Base-by-base conservation (phyloP, 2,113 vertebrate genomes). In the Seriola dumerili region DNA sequence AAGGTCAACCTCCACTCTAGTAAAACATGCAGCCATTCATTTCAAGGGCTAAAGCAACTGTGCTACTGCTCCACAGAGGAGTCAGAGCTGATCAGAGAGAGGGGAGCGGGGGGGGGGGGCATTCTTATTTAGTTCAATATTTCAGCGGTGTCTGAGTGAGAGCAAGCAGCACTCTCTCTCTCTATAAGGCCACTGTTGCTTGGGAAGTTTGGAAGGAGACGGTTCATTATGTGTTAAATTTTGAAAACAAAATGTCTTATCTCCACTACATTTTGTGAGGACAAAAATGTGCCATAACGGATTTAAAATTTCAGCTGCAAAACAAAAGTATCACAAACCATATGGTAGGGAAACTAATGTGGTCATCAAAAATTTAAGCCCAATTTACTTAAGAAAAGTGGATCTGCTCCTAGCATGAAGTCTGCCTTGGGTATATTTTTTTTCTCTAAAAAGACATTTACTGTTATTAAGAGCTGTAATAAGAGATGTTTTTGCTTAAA, bases 1-100 rank as follows among this genome's bases (percentile, higher is more conserved):
- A 95, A 94, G 95, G 94, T 95, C 94, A 94, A 88, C 92, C 92
- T 94, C 91, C 88, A 90, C 93, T 91, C 89, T 83, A 92, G 94
- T 94, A 92, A 94, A 94, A 93, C 88, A 90, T 93, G 91, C 88
- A 93, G 90, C 88, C 88, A 89, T 90, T 93, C 83, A 88, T 88
- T 93, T 92, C 79, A 82, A 87, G 79, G 77, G 78, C 88, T 85
- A 80, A 69, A 76, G 90, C 77, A 78, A 89, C 83, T 78, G 78
- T 77, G 76, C 80, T 83, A 78, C 83, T 54, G 87, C 85, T 92
- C 63, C 87, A 83, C 80, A 66, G 61, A 81, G 58, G 77, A 90
- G 81, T 65, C 64, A 11, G 70, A 80, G 85, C 81, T 85, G 77
- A 92, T 91, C 83, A 79, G 78, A 65, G 40, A 3, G 36, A 8